phyloP scores from a whole-genome alignment of 2,797 vertebrate genomes.

The Karalla daura region DNA sequence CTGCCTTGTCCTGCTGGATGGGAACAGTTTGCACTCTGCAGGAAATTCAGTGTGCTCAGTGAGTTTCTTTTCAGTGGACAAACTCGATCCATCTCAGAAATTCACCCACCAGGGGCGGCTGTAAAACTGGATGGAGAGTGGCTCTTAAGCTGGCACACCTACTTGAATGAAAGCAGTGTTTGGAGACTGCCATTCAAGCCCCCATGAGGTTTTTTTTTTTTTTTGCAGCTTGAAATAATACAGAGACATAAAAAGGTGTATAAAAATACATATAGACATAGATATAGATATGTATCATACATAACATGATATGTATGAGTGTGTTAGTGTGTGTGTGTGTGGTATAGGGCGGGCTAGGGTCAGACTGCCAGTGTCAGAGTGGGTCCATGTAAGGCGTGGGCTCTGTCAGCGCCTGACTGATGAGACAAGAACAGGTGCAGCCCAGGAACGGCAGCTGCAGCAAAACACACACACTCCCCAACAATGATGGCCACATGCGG shows the following conservation, averaged over 20 bases:
- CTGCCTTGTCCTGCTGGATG: slow-evolving; percentile 7
- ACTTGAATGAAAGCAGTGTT: not conserved
- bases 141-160: not conserved
- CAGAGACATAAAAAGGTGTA: not conserved
- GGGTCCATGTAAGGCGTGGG: slow-evolving; percentile 79
- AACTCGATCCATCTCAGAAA: slow-evolving; percentile 30
- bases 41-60: slow-evolving; percentile 31
- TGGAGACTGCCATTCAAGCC: not conserved
- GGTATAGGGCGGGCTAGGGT: slow-evolving; percentile 38
- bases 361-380: slow-evolving; percentile 63
- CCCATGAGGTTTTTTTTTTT: too few species aligned
- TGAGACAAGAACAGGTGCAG: slow-evolving; percentile 85
- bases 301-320: slow-evolving; percentile 10
- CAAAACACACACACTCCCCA: slow-evolving; percentile 38
- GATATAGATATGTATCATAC: not conserved
- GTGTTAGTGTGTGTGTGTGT: slow-evolving; percentile 7
- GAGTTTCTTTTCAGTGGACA: slow-evolving; percentile 29
- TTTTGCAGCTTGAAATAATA: not conserved
- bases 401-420: slow-evolving; percentile 80
- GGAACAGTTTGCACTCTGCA: slow-evolving; percentile 12
- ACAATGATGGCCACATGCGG: slow-evolving; percentile 52
- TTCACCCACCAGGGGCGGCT: not conserved
- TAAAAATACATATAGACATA: not conserved
- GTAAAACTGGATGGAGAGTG: slow-evolving; percentile 15
- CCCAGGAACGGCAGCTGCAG: slow-evolving; percentile 77